Evolutionary conservation across 2,888 invertebrate genomes (phyloP), one percentile per base, ranked within the genome.

Genomic region (Hirtodrosophila histrioides): DNA sequence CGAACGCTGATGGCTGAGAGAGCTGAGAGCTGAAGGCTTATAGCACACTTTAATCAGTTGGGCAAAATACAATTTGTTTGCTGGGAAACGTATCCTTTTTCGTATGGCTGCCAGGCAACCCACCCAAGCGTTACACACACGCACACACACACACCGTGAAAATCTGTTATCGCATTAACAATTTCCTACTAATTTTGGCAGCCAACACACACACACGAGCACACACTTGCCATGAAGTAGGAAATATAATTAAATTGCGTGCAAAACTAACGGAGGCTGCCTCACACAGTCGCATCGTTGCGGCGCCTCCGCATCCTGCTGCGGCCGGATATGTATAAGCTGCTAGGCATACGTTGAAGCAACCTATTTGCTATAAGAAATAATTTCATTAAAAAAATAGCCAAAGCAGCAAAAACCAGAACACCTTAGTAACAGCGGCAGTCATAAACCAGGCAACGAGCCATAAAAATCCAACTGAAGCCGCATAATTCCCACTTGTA

Each of bases 101-200:
- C 43, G 39, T 55, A 29, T 39, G 24, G 54, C 61, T 66, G 43
- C 65, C 70, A 69, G 62, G 76, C 58, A 58, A 71, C 64, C 50
- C 27, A 35, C 27, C 27, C 23, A 57, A 60, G 45, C 57, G 48
- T 65, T 53, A 17, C 17, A 17, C 17, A 17, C 17, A 17, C 17
- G 2, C 17, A 17, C 17, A 17, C 17, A 17, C 45, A 49, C 33
- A 54, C 57, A 68, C 48, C 51, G 51, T 45, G 48, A 57, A 75
- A 74, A 78, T 74, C 74, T 75, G 60, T 84, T 86, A 83, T 80
- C 80, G 78, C 86, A 83, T 84, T 84, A 86, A 80, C 83, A 80
- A 74, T 84, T 86, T 86, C 78, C 78, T 64, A 80, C 83, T 78
- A 86, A 86, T 84, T 82, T 81, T 40, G 74, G 55, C 56, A 68